Evolutionary conservation across 35 echinoderm and acorn worm species (phyloP), one percentile per base, ranked within the genome.

Genomic region (Ophiothrix spiculata): DNA sequence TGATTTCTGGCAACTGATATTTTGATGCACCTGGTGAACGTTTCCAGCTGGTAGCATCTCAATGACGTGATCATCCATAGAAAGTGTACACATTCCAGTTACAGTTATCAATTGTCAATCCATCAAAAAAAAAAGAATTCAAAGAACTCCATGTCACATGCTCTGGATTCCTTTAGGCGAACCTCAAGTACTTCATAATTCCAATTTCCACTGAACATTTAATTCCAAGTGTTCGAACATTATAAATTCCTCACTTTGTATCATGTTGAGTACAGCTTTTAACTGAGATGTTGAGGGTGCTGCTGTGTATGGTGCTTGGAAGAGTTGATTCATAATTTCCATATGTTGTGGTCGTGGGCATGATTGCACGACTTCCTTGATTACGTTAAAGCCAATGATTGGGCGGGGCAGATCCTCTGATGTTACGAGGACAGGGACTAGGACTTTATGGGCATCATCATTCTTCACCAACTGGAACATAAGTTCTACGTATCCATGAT

Each of bases 401-500:
- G 69, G 84, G 31, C 79, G 19, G 25, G 73, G 54, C 35, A 87
- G 19, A 25, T 81, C 32, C 33, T 38, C 41, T 38, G n/a, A n/a
- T n/a, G n/a, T n/a, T n/a, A n/a, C n/a, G n/a, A n/a, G n/a, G n/a
- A n/a, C n/a, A n/a, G n/a, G n/a, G n/a, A n/a, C n/a, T n/a, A n/a
- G n/a, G n/a, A n/a, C n/a, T n/a, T n/a, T n/a, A n/a, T n/a, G n/a
- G n/a, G n/a, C n/a, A n/a, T n/a, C n/a, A n/a, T n/a, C n/a, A n/a
- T n/a, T n/a, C n/a, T n/a, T n/a, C n/a, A n/a, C n/a, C n/a, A n/a
- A n/a, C n/a, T n/a, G n/a, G n/a, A n/a, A n/a, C n/a, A n/a, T n/a
- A n/a, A n/a, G n/a, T n/a, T n/a, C n/a, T n/a, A n/a, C n/a, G 80
- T 81, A 90, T 75, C 88, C 81, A 77, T 84, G 69, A 77, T 49